Evolutionary conservation across 2,888 invertebrate genomes (phyloP).

Genomic region (Melangyna quadrimaculata): DNA sequence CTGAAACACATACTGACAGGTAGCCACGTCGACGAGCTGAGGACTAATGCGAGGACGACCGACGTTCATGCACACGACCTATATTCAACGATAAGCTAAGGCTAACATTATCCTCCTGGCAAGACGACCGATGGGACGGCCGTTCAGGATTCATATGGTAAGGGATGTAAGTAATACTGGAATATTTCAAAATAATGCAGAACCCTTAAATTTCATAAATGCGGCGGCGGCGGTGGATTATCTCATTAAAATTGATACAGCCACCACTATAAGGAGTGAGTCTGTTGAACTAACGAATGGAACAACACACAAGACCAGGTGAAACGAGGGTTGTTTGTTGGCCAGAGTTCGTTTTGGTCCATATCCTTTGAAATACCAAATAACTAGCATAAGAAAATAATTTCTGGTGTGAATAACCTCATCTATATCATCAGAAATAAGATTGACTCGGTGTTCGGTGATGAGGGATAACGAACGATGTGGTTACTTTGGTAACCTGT

Average conservation of each 20-base stretch:
- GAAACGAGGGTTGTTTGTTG: conserved; percentile 20
- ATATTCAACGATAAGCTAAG: neutral
- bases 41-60: neutral
- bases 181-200: conserved; percentile 27
- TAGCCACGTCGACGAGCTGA: conserved; percentile 10
- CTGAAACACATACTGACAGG: conserved; percentile 42
- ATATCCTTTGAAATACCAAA: neutral
- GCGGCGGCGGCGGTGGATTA: conserved; percentile 29
- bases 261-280: neutral
- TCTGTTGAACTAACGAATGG: conserved; percentile 37
- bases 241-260: conserved; percentile 46
- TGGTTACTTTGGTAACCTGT: conserved; percentile 57
- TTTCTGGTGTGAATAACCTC: conserved; percentile 35
- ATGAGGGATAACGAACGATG: conserved; percentile 46
- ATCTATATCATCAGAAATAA: neutral
- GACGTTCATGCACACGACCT: conserved; percentile 58
- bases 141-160: neutral
- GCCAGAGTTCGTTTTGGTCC: conserved; percentile 9
- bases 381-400: neutral
- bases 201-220: conserved; percentile 34
- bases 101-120: neutral
- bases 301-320: neutral
- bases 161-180: neutral
- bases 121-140: neutral
- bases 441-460: neutral